A percentile compares a stretch with the other conserved stretches of the same genome.
phyloP scores from a whole-genome alignment of 2,113 vertebrate species.

The Globicephala melas region DNA sequence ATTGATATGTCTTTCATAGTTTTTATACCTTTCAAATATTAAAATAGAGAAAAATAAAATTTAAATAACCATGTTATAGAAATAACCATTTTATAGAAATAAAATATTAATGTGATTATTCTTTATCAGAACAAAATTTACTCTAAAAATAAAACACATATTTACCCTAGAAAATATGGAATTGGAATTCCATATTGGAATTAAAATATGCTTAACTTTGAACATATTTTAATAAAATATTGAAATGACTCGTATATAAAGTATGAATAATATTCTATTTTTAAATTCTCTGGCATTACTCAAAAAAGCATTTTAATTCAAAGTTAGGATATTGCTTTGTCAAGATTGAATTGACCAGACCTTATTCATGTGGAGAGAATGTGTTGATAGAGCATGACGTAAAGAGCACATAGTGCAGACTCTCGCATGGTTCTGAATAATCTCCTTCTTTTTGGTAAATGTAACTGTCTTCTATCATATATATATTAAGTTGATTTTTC shows the following conservation, averaged over 20 bases:
- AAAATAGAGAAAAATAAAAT: neutral
- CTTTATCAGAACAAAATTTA: neutral
- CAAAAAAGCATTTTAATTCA: neutral
- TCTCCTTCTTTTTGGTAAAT: neutral
- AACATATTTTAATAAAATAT: neutral
- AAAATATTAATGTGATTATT: neutral
- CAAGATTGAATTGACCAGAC: neutral
- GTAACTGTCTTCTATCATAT: neutral
- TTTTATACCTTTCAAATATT: neutral
- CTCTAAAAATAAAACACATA: neutral
- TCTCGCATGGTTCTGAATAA: neutral
- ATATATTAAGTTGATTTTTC: neutral
- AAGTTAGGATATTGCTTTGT: neutral
- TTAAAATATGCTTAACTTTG: neutral
- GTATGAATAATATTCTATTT: neutral
- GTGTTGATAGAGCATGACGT: neutral
- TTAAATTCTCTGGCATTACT: neutral
- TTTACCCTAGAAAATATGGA: neutral
- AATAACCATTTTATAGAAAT: neutral
- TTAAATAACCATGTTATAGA: neutral
- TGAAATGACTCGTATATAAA: neutral
- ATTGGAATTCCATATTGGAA: neutral
- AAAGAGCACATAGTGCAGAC: neutral
- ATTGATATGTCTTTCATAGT: neutral
- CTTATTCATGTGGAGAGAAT: neutral